Percentiles rank a stretch among this genome's conserved stretches.
These are phyloP conservation scores for Micronisus gabar DNA, from an alignment of 2,113 vertebrate genomes.

Conservation along the genomic window DNA sequence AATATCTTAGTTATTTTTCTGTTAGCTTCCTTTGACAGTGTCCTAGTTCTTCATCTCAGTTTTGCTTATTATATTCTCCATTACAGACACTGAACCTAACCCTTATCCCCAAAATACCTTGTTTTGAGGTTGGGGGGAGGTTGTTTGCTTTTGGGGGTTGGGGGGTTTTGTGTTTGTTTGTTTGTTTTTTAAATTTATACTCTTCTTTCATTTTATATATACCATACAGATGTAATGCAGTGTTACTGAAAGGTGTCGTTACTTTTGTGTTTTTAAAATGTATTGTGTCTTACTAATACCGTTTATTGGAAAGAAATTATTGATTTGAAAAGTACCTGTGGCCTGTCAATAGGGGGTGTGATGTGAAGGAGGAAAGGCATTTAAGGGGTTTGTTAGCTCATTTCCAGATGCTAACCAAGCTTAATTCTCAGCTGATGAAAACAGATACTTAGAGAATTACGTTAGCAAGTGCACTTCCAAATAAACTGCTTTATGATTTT, in stretches of 20 bases:
- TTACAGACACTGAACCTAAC: neutral
- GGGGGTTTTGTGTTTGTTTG: neutral
- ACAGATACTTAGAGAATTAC: neutral
- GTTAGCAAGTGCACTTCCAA: neutral
- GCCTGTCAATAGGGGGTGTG: slow-evolving; percentile 54
- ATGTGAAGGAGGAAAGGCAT: slow-evolving; percentile 25
- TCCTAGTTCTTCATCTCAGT: neutral
- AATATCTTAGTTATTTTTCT: neutral
- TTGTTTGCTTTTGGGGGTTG: neutral
- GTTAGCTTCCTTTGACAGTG: neutral
- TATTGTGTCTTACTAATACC: neutral
- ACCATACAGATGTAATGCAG: neutral
- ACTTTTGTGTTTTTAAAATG: neutral
- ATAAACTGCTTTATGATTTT: neutral
- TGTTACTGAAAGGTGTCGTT: neutral
- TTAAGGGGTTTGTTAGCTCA: neutral
- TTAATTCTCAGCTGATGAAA: slow-evolving; percentile 13
- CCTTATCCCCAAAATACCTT: neutral
- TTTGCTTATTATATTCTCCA: neutral
- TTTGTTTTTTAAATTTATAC: neutral
- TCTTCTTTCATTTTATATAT: neutral
- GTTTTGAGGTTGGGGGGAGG: neutral
- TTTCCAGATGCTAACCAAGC: neutral
- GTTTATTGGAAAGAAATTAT: neutral
- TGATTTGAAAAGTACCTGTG: slow-evolving; percentile 50